Evolutionary conservation across 1,140 invertebrate species (phyloP).

Genomic region (Gryon sp.): DNA sequence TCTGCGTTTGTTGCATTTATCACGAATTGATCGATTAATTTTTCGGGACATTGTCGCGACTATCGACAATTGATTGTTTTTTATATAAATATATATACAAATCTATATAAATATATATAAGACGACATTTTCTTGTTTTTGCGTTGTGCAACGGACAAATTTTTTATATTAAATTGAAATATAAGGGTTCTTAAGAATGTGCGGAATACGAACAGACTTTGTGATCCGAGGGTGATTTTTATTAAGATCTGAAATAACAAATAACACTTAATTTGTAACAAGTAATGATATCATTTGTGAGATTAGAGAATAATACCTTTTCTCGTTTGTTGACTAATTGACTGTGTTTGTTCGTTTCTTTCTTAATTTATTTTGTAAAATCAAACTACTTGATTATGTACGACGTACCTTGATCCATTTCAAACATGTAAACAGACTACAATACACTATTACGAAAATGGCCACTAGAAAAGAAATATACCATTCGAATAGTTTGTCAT

Average conservation of each 20-base stretch:
- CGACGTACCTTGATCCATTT: constrained; percentile 75
- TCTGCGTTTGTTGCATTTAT: constrained; percentile 55
- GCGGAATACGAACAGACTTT: constrained; percentile 36
- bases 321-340: too few relatives aligned
- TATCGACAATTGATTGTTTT: constrained; percentile 56
- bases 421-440: constrained; percentile 72
- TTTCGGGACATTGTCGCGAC: constrained; percentile 46
- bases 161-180: constrained; percentile 49
- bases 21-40: constrained; percentile 54
- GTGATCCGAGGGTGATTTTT: constrained; percentile 23
- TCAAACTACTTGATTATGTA: constrained; percentile 67
- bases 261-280: not conserved
- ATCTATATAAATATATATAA: constrained; percentile 44
- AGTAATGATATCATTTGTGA: too few relatives aligned
- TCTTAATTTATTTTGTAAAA: constrained; percentile 57
- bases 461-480: constrained; percentile 75
- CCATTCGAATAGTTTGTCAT: constrained; percentile 78
- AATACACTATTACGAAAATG: constrained; percentile 74
- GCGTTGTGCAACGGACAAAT: constrained; percentile 29
- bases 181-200: constrained; percentile 31
- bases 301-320: too few relatives aligned
- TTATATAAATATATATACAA: constrained; percentile 50
- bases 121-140: constrained; percentile 40
- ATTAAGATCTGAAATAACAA: not conserved
- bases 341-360: too few relatives aligned